Percentiles rank a stretch among this genome's conserved stretches.
Conservation (phyloP, 2,888 invertebrate species). For the Lysandra bellargus region DNA sequence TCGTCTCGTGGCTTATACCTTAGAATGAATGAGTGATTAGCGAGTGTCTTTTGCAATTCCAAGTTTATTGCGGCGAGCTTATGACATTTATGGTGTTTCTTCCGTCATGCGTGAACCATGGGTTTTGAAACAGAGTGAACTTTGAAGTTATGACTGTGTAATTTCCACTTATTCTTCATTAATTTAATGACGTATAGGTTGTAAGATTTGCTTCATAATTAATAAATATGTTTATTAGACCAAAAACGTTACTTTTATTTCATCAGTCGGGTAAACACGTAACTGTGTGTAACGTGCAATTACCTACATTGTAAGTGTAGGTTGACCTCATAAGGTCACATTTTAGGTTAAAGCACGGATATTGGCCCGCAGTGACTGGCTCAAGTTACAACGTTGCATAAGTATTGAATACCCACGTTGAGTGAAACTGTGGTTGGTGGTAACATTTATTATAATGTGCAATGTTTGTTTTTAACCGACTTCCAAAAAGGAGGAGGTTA, state of each 20-base stretch:
- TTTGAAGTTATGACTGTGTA: not conserved
- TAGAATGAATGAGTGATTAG: not conserved
- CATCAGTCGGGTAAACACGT: not conserved
- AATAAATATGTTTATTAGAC: not conserved
- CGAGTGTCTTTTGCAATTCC: not conserved
- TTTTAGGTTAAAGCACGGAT: not conserved
- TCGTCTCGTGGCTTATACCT: not conserved
- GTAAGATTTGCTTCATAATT: not conserved
- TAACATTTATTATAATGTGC: not conserved
- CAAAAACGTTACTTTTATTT: not conserved
- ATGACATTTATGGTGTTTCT: not conserved
- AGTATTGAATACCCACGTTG: not conserved
- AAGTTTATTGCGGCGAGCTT: not conserved
- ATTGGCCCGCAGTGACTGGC: not conserved
- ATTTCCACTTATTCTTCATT: no score
- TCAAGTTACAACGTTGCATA: constrained; percentile 4
- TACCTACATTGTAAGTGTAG: not conserved
- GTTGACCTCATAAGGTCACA: not conserved
- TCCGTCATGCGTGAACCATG: not conserved
- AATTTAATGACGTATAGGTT: not conserved
- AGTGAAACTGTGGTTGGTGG: not conserved
- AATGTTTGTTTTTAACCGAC: not conserved
- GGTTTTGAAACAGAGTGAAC: not conserved
- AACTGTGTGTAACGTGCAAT: not conserved
- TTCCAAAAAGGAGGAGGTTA: no score